Percentiles rank a stretch among this genome's conserved stretches.
Evolutionary conservation across 2,888 invertebrate species (phyloP).

Genomic region (Nezara viridula): DNA sequence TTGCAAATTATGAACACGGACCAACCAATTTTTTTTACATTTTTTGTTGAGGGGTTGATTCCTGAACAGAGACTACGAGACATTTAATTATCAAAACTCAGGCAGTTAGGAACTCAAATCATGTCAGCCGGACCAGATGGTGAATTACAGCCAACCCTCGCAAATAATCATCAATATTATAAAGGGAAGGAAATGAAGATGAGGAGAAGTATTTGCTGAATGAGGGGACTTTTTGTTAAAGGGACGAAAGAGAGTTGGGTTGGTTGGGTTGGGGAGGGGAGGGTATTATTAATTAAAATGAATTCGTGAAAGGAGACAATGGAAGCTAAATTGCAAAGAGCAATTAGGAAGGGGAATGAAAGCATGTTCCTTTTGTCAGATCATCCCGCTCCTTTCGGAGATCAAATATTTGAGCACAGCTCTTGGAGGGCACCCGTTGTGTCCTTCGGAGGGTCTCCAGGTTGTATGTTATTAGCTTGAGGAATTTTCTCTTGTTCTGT

Average conservation of each 20-base stretch:
- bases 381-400: slow-evolving; percentile 35
- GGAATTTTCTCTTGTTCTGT: not conserved
- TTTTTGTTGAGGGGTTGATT: no score
- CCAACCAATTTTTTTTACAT: no score
- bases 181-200: slow-evolving; percentile 17
- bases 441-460: not conserved
- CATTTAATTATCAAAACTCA: no score
- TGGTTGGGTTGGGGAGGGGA: not conserved
- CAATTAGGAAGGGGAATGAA: slow-evolving; percentile 41
- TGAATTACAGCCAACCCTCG: not conserved
- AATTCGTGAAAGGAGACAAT: slow-evolving; percentile 52
- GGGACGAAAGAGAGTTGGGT: not conserved
- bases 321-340: slow-evolving; percentile 52
- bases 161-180: not conserved
- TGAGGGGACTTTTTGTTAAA: slow-evolving; percentile 33
- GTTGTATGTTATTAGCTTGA: slow-evolving; percentile 2
- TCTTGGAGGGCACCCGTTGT: not conserved
- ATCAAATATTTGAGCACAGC: slow-evolving; percentile 31
- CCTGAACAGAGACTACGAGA: no score
- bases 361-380: slow-evolving; percentile 51
- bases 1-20: no score
- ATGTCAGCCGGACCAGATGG: not conserved
- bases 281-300: slow-evolving; percentile 48
- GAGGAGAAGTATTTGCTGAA: slow-evolving; percentile 23
- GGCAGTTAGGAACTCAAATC: not conserved